A percentile compares a stretch with the other conserved stretches of the same genome.
Evolutionary conservation across 2,113 vertebrate genomes (phyloP).

Genomic region (Hemicordylus capensis): DNA sequence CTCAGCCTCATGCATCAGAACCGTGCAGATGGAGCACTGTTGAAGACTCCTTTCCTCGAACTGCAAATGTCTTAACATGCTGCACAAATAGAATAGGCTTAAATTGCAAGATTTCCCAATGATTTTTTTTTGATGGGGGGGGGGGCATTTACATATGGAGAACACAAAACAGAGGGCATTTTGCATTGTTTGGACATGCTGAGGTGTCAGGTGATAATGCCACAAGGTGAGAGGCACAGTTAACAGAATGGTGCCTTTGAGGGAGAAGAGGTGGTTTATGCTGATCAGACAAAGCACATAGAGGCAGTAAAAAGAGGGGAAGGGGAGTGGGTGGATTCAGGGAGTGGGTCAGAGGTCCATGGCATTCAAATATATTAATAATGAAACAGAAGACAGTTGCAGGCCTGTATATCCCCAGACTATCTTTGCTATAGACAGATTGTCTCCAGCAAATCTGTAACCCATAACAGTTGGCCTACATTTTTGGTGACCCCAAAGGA

Average conservation of each 20-base stretch:
- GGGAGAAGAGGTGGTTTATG: neutral
- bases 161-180: slow-evolving; percentile 9
- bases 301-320: neutral
- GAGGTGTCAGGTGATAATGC: slow-evolving; percentile 16
- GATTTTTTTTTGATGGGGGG: rapidly evolving
- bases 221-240: neutral
- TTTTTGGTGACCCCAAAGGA: slow-evolving; percentile 39
- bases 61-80: neutral
- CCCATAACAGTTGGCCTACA: slow-evolving; percentile 28
- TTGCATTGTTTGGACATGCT: neutral
- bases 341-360: slow-evolving; percentile 57
- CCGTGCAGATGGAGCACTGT: neutral
- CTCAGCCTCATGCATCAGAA: no score
- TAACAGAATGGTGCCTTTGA: slow-evolving; percentile 1
- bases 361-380: slow-evolving; percentile 64
- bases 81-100: neutral
- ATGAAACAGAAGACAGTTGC: slow-evolving; percentile 61
- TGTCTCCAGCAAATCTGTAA: slow-evolving; percentile 46
- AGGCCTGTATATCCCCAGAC: slow-evolving; percentile 57
- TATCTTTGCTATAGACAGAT: slow-evolving; percentile 47
- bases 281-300: rapidly evolving
- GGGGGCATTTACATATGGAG: neutral
- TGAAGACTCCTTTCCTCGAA: neutral
- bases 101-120: neutral
- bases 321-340: slow-evolving; percentile 26